Percentiles rank a stretch among this genome's conserved stretches.
phyloP scores from a whole-genome alignment of 2,797 vertebrate species.

The Enteromius unitaeniatus region DNA sequence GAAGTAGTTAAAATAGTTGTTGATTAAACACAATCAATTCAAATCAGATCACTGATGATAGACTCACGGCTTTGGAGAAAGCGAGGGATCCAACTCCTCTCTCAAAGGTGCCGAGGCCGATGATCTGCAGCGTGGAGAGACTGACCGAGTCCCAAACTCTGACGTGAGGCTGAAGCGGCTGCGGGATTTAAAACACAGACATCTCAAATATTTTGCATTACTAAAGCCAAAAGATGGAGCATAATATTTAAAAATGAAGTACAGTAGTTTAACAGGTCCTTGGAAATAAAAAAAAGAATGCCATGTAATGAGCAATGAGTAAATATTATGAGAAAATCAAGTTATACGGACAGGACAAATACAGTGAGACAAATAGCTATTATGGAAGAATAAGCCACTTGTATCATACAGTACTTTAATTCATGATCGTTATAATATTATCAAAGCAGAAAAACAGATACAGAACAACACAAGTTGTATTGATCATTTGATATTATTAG shows the following conservation, averaged over 20 bases:
- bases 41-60: not conserved
- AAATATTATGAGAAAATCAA: not conserved
- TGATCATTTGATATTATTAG: not conserved
- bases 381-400: not conserved
- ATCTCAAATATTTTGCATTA: not conserved
- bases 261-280: not conserved
- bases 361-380: not conserved
- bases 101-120: constrained; percentile 94
- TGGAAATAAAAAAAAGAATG: not conserved
- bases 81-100: constrained; percentile 93
- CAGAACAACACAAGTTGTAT: not conserved
- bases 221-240: not conserved
- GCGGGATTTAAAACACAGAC: not conserved
- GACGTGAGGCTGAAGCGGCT: constrained; percentile 94
- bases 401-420: not conserved
- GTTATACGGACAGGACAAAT: not conserved
- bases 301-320: not conserved
- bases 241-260: not conserved
- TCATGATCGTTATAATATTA: not conserved
- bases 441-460: not conserved
- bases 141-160: constrained; percentile 97
- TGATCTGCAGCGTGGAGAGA: constrained; percentile 87
- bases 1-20: not conserved
- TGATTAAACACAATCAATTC: not conserved
- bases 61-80: constrained; percentile 96